A percentile compares a stretch with the other conserved stretches of the same genome.
Conservation (phyloP, 2,797 vertebrate species). For the Apogon hyalosoma region DNA sequence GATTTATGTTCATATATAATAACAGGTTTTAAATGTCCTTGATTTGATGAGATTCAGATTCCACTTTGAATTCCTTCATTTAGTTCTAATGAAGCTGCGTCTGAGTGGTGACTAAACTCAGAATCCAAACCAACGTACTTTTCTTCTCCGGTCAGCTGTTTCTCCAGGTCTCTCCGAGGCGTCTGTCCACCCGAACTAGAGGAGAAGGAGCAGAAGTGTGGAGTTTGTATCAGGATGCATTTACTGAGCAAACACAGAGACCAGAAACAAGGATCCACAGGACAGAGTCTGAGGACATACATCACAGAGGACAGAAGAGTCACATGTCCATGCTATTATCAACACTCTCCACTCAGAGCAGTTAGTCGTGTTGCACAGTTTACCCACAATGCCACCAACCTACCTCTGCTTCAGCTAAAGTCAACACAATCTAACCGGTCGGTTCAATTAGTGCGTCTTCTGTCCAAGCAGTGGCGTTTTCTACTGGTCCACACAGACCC, state of each 20-base stretch:
- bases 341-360: constrained; percentile 30
- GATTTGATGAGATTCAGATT: no score
- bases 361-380: constrained; percentile 37
- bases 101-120: no score
- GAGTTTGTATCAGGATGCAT: not conserved
- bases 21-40: no score
- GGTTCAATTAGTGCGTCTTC: no score
- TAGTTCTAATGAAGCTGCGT: not conserved
- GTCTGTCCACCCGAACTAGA: constrained; percentile 97
- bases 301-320: not conserved
- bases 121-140: constrained; percentile 85
- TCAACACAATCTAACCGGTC: no score
- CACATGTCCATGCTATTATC: constrained; percentile 48
- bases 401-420: no score
- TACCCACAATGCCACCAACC: no score
- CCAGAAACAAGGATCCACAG: not conserved
- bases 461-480: no score
- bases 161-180: constrained; percentile 95
- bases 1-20: no score
- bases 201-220: not conserved
- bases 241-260: not conserved
- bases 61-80: not conserved
- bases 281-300: not conserved
- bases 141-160: constrained; percentile 96
- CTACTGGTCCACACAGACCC: no score